Conservation (phyloP, 2,113 vertebrate species). For the Megaceryle torquata region DNA sequence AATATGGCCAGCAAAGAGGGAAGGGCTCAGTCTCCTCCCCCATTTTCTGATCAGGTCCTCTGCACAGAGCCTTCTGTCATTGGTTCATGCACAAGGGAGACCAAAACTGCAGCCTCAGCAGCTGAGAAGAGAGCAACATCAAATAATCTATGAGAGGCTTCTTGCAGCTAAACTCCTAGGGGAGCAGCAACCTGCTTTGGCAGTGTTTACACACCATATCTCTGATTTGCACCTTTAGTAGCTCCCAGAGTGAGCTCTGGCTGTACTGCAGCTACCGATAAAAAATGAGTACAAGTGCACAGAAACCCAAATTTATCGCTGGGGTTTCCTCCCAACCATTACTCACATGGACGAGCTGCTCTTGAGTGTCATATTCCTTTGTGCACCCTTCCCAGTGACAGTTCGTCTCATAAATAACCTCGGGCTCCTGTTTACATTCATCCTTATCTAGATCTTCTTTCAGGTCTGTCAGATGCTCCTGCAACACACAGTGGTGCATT, state of each 20-base stretch:
- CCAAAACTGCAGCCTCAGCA: slow-evolving; percentile 38
- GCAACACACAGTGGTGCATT: slow-evolving; percentile 18
- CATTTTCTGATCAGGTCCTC: not conserved
- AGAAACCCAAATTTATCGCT: slow-evolving; percentile 52
- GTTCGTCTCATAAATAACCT: slow-evolving; percentile 95
- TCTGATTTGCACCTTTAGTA: slow-evolving; percentile 62
- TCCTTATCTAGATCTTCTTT: slow-evolving; percentile 96
- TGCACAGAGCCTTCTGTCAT: not conserved
- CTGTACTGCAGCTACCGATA: slow-evolving; percentile 43
- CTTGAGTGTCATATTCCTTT: slow-evolving; percentile 96
- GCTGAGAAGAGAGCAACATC: slow-evolving; percentile 19
- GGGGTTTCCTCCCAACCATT: slow-evolving; percentile 50
- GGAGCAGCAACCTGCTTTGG: slow-evolving; percentile 51
- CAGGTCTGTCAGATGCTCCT: slow-evolving; percentile 91
- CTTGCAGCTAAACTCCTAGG: not conserved
- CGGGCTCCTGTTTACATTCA: slow-evolving; percentile 95
- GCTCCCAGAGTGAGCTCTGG: slow-evolving; percentile 52
- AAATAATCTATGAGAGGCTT: slow-evolving; percentile 59
- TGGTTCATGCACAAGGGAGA: not conserved
- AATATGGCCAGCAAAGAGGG: not conserved
- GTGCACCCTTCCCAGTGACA: slow-evolving; percentile 96
- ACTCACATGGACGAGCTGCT: slow-evolving; percentile 97
- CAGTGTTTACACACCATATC: slow-evolving; percentile 50
- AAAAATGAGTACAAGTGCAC: slow-evolving; percentile 57
- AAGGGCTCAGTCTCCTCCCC: not conserved